Evolutionary conservation across 2,797 vertebrate genomes (phyloP).

Genomic region (Sebastes baramenuke): DNA sequence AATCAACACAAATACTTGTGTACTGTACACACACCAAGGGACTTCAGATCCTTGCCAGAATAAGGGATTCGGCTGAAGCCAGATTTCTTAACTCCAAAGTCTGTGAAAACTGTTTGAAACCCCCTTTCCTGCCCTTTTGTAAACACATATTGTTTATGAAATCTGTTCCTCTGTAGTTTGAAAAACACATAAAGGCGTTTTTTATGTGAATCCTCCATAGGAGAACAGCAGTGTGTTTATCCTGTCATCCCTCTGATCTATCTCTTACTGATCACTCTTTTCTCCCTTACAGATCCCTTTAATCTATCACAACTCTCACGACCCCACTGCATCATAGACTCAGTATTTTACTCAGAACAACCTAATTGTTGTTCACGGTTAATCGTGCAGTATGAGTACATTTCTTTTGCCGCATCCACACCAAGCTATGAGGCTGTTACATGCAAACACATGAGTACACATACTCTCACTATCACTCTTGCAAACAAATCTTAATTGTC

Average conservation of each 20-base stretch:
- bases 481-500: neutral
- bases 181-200: neutral
- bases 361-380: neutral
- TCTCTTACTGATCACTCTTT: neutral
- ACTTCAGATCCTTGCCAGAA: conserved; percentile 22
- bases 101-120: neutral
- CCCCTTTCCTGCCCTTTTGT: neutral
- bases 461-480: neutral
- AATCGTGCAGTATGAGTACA: neutral
- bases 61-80: conserved; percentile 33
- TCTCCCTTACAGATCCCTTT: neutral
- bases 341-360: neutral
- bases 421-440: neutral
- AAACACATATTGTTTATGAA: neutral
- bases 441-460: neutral
- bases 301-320: neutral
- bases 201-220: neutral
- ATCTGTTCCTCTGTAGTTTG: neutral
- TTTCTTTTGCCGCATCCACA: neutral
- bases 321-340: neutral
- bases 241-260: neutral
- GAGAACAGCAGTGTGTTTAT: neutral
- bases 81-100: conserved; percentile 19
- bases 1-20: conserved; percentile 15
- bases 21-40: conserved; percentile 6